A percentile compares a stretch with the other conserved stretches of the same genome.
Evolutionary conservation across 2,797 vertebrate genomes (phyloP).

Genomic region (Muscicapa striata): DNA sequence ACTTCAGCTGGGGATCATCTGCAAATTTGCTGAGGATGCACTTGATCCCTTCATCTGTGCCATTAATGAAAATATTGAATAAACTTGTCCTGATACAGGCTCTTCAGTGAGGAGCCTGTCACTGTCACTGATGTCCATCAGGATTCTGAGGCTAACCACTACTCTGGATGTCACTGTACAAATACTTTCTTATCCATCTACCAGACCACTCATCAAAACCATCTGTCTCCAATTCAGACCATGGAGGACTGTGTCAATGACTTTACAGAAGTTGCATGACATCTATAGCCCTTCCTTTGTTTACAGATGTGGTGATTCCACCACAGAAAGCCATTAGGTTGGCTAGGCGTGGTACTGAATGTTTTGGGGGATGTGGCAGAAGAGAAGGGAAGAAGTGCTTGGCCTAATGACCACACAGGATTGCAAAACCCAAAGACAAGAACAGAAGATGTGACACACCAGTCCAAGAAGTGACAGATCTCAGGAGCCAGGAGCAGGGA

Average conservation of each 20-base stretch:
- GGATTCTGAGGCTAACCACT: not conserved
- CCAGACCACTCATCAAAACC: not conserved
- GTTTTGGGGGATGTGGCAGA: not conserved
- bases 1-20: not conserved
- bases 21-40: not conserved
- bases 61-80: not conserved
- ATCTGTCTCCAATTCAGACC: not conserved
- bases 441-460: not conserved
- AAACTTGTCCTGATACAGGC: too few relatives aligned
- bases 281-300: not conserved
- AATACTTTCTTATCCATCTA: not conserved
- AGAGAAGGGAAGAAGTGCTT: not conserved
- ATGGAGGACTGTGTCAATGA: not conserved
- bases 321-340: not conserved
- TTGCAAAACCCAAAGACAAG: not conserved
- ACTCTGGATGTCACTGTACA: not conserved
- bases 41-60: not conserved
- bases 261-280: not conserved
- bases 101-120: too few relatives aligned
- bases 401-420: not conserved
- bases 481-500: not conserved
- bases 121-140: not conserved
- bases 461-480: not conserved
- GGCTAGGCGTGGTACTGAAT: not conserved
- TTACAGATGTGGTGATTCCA: not conserved